Conservation (phyloP, 2,797 vertebrate species). For the Cygnus olor region DNA sequence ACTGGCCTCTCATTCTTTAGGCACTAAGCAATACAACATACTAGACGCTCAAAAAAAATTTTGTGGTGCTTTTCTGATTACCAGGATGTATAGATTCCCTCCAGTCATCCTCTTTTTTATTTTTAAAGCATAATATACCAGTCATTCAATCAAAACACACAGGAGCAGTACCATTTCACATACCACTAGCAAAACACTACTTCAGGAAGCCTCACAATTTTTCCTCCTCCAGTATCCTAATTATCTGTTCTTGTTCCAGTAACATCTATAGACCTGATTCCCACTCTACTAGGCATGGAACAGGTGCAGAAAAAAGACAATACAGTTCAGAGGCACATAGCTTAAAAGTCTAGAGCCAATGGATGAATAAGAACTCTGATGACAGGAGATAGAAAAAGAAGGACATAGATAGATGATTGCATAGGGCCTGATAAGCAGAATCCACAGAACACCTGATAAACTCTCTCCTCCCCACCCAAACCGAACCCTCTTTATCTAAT, state of each 20-base stretch:
- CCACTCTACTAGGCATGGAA: not conserved
- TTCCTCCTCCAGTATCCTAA: not conserved
- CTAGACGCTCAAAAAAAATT: not conserved
- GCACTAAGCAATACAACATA: not conserved
- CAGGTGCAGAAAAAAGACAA: not conserved
- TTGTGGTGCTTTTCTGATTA: not conserved
- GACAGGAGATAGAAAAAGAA: not conserved
- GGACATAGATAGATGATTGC: not conserved
- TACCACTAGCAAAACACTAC: not conserved
- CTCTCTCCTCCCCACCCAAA: not conserved
- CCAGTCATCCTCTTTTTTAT: not conserved
- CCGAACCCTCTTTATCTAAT: not conserved
- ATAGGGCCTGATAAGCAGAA: not conserved
- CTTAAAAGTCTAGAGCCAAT: not conserved
- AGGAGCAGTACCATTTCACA: not conserved
- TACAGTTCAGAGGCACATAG: not conserved
- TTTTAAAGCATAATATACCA: not conserved
- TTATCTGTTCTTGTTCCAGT: not conserved
- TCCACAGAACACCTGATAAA: not conserved
- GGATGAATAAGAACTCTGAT: not conserved
- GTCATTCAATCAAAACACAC: not conserved
- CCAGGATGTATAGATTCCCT: not conserved
- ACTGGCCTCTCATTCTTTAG: not conserved
- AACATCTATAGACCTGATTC: not conserved
- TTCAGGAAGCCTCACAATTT: not conserved